Evolutionary conservation across 2,797 vertebrate genomes (phyloP), one percentile per base, ranked within the genome.

Genomic region (Podargus strigoides): DNA sequence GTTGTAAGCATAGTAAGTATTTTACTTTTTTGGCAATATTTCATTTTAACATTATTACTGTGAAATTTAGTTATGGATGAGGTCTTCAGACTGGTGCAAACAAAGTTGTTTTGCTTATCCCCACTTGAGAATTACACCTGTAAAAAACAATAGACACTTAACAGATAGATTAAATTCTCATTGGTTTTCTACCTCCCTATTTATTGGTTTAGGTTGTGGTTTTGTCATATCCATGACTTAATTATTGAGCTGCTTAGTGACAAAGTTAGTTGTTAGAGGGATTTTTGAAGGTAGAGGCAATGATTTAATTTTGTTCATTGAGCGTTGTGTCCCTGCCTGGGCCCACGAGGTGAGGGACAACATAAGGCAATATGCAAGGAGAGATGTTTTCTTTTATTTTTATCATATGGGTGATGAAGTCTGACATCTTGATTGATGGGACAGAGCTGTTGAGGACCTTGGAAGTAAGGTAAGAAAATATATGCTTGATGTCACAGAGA

Each of bases 311-410:
- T 79, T 59, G 7, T 37, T 82, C 5, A 15, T 19, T 14, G 21
- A 56, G 55, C 67, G 36, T 6, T 42, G 80, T 67, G 62, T 87
- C 53, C 73, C 37, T 72, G 62, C 44, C 37, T 69, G 30, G n/a
- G 82, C 47, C 68, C 1, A 0, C 44, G 64, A 85, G 87, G 68
- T 89, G 78, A 91, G 55, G 63, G 32, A 28, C 34, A 41, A 1
- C 7, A 9, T 58, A 52, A 89, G 85, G 49, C 75, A 70, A 8
- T 52, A 30, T 28, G 36, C 72, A 68, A 56, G 66, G 73, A 87
- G 87, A 74, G 60, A 14, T 22, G 52, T 50, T 90, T 87, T 73
- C 59, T 85, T 95, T 95, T 85, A 69, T 89, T 93, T 94, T 96
- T 95, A 75, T 92, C 42, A 14, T 50, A 23, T 37, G 74, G 39